A percentile compares a stretch with the other conserved stretches of the same genome.
Conservation (phyloP, 2,797 vertebrate species). For the Gymnodraco acuticeps region DNA sequence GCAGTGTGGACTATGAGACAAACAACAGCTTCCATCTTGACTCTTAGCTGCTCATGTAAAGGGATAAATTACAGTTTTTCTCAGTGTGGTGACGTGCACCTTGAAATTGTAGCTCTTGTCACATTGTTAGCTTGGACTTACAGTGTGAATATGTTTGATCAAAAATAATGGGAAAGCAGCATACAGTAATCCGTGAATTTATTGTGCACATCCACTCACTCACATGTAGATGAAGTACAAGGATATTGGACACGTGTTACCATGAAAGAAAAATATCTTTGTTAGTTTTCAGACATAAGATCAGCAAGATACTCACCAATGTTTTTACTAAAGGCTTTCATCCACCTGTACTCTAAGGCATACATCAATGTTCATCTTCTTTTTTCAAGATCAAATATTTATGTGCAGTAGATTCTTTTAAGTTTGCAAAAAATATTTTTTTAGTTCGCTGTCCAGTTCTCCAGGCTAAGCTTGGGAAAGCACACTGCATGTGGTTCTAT, state of each 20-base stretch:
- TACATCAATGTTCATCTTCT: slow-evolving; percentile 19
- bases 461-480: slow-evolving; percentile 44
- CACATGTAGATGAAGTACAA: slow-evolving; percentile 32
- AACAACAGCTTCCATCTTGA: slow-evolving; percentile 25
- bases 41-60: slow-evolving; percentile 41
- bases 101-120: slow-evolving; percentile 44
- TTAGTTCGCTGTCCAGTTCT: slow-evolving; percentile 47
- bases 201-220: slow-evolving; percentile 36
- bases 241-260: slow-evolving; percentile 30
- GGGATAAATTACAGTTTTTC: slow-evolving; percentile 38
- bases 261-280: slow-evolving; percentile 15
- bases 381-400: slow-evolving; percentile 36
- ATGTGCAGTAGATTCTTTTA: slow-evolving; percentile 45
- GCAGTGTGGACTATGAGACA: slow-evolving; percentile 39
- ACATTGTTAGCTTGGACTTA: slow-evolving; percentile 47
- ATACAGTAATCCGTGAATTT: slow-evolving; percentile 30
- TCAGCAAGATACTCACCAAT: slow-evolving; percentile 21
- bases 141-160: slow-evolving; percentile 35
- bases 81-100: slow-evolving; percentile 47
- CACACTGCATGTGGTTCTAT: slow-evolving; percentile 70
- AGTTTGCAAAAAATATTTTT: slow-evolving; percentile 59
- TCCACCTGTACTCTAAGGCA: slow-evolving; percentile 15
- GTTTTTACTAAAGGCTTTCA: slow-evolving; percentile 29
- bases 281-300: slow-evolving; percentile 19
- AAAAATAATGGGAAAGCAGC: slow-evolving; percentile 13